phyloP scores from a whole-genome alignment of 1,140 invertebrate genomes.

The Harpegnathos saltator region DNA sequence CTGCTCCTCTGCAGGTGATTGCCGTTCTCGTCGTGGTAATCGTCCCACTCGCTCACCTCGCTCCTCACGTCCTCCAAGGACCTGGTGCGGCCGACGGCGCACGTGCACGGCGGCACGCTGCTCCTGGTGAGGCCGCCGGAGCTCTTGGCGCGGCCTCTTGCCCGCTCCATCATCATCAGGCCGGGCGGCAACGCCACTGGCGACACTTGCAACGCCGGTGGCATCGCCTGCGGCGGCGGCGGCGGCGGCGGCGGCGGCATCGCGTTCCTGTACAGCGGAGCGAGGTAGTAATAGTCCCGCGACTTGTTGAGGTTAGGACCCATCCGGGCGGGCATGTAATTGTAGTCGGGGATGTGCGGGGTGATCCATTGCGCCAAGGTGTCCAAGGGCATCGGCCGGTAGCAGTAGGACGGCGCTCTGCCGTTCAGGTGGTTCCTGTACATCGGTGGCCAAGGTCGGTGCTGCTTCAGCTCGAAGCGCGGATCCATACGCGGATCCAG shows the following conservation, averaged over 20 bases:
- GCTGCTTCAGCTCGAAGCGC: conserved; percentile 80
- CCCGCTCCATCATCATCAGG: conserved; percentile 85
- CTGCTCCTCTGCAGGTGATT: conserved; percentile 85
- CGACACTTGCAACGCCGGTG: conserved; percentile 76
- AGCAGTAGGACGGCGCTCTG: conserved; percentile 86
- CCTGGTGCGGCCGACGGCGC: conserved; percentile 87
- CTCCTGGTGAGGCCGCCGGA: conserved; percentile 76
- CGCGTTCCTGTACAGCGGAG: conserved; percentile 89
- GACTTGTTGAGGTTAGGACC: conserved; percentile 86
- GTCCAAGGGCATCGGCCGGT: conserved; percentile 86
- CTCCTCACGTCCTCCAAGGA: conserved; percentile 90
- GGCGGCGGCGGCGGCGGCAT: conserved; percentile 85
- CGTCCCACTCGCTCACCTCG: conserved; percentile 89
- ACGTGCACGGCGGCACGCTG: conserved; percentile 86
- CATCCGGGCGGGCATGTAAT: conserved; percentile 83
- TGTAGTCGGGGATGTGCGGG: conserved; percentile 83
- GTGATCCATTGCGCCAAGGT: conserved; percentile 81
- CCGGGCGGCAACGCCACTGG: conserved; percentile 74
- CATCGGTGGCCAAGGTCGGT: conserved; percentile 87
- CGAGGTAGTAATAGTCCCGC: conserved; percentile 90
- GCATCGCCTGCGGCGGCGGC: conserved; percentile 62
- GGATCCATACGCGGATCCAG: conserved; percentile 83
- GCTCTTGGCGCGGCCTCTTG: conserved; percentile 79
- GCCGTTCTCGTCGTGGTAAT: conserved; percentile 87
- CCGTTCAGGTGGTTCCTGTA: conserved; percentile 86